Evolutionary conservation across 2,888 invertebrate species (phyloP).

Genomic region (Actias luna): DNA sequence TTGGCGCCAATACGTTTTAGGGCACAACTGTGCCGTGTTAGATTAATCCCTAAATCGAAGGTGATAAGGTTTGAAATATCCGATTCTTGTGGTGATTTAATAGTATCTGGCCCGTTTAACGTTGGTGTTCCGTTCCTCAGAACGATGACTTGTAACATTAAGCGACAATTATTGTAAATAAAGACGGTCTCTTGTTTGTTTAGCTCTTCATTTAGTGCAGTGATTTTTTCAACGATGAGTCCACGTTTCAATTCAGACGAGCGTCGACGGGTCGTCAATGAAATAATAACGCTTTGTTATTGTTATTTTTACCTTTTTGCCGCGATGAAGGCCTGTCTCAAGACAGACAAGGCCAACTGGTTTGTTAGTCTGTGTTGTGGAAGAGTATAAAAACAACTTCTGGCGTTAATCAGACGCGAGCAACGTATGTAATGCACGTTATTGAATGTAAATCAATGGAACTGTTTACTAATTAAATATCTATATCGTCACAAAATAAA

Average conservation of each 20-base stretch:
- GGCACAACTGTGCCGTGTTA: constrained; percentile 21
- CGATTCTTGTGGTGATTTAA: constrained; percentile 28
- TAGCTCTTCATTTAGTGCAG: constrained; percentile 76
- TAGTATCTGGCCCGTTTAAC: constrained; percentile 38
- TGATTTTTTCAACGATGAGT: constrained; percentile 57
- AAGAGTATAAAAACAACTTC: background rate
- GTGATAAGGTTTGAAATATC: constrained; percentile 36
- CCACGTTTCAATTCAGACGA: constrained; percentile 32
- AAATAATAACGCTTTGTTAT: constrained; percentile 13
- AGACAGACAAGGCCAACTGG: background rate
- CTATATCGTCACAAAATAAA: too few relatives aligned
- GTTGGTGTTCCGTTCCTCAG: constrained; percentile 77
- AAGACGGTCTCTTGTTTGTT: constrained; percentile 72
- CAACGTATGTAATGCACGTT: background rate
- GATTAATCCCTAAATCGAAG: constrained; percentile 23
- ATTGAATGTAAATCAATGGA: background rate
- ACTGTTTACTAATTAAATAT: background rate
- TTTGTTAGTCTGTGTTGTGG: background rate
- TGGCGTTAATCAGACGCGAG: background rate
- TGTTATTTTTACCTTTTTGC: constrained; percentile 9
- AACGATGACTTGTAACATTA: constrained; percentile 69
- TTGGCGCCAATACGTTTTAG: constrained; percentile 63
- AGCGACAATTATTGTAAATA: constrained; percentile 75
- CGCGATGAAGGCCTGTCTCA: constrained; percentile 6
- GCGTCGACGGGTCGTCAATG: constrained; percentile 16